Percentiles rank a stretch among this genome's conserved stretches.
These are phyloP conservation scores for Campoplex capitator DNA, from an alignment of 2,888 invertebrate genomes.

Conservation along the genomic window DNA sequence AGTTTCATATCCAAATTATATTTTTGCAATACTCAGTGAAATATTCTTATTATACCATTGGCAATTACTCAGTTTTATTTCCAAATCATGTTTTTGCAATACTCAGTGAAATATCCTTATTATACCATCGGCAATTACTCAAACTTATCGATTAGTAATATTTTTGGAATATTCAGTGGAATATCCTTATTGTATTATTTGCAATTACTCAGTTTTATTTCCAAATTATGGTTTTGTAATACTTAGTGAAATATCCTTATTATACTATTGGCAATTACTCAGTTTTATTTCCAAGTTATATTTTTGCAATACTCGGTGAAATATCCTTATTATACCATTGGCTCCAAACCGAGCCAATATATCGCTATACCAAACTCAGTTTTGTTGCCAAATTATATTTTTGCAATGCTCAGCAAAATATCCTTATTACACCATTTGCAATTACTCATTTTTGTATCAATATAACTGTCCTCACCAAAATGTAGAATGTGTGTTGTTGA, in stretches of 20 bases:
- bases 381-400: background rate
- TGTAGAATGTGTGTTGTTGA: too few species aligned
- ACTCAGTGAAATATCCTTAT: slow-evolving; percentile 1
- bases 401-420: slow-evolving; percentile 22
- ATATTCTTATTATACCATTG: background rate
- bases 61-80: background rate
- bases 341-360: background rate
- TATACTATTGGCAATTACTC: too few species aligned
- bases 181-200: background rate
- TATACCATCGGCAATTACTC: too few species aligned
- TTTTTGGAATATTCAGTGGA: slow-evolving; percentile 13
- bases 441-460: slow-evolving; percentile 5
- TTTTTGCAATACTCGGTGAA: slow-evolving; percentile 19
- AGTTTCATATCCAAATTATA: background rate
- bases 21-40: slow-evolving; percentile 35
- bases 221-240: slow-evolving; percentile 15
- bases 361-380: slow-evolving; percentile 7
- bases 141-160: background rate
- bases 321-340: slow-evolving; percentile 1
- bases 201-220: background rate
- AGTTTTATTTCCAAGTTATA: background rate
- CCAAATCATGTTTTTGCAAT: slow-evolving; percentile 4
- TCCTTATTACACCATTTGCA: slow-evolving; percentile 9
- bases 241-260: slow-evolving; percentile 2
- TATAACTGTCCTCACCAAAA: too few species aligned